A percentile compares a stretch with the other conserved stretches of the same genome.
phyloP scores from a whole-genome alignment of 2,888 invertebrate species.

The Molanna angustata region DNA sequence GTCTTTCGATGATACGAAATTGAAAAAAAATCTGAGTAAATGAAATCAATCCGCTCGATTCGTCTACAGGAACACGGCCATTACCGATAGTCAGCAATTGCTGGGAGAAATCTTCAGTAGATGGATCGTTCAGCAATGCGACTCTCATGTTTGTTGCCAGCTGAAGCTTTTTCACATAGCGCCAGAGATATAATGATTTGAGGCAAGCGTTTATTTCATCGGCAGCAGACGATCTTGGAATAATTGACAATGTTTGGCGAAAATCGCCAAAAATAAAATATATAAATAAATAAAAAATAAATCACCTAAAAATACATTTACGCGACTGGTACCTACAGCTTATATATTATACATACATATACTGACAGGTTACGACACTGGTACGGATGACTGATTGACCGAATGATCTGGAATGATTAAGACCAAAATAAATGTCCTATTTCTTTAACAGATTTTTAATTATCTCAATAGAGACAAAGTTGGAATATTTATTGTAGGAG shows the following conservation, averaged over 20 bases:
- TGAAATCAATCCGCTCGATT: slow-evolving; percentile 38
- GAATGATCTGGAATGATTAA: too few relatives aligned
- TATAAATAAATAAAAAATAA: too few relatives aligned
- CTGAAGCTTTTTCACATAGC: slow-evolving; percentile 3
- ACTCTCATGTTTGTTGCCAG: background rate
- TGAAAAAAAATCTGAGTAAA: slow-evolving; percentile 39
- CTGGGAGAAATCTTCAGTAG: slow-evolving; percentile 37
- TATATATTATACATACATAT: too few relatives aligned
- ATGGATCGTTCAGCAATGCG: slow-evolving; percentile 4
- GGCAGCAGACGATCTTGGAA: slow-evolving; percentile 3
- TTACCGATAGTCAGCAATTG: slow-evolving; percentile 40
- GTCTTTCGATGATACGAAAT: slow-evolving; percentile 33
- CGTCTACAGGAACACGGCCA: slow-evolving; percentile 36
- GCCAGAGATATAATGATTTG: slow-evolving; percentile 2
- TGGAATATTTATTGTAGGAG: too few relatives aligned
- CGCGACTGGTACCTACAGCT: too few relatives aligned
- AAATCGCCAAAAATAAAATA: background rate
- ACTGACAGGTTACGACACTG: too few relatives aligned
- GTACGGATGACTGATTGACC: too few relatives aligned
- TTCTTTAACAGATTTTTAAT: too few relatives aligned
- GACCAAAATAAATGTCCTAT: too few relatives aligned
- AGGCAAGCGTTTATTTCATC: slow-evolving; percentile 6
- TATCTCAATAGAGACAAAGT: too few relatives aligned
- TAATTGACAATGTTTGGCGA: background rate
- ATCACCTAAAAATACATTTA: too few relatives aligned